A percentile compares a stretch with the other conserved stretches of the same genome.
Evolutionary conservation across 1,140 invertebrate genomes (phyloP).

Genomic region (Drosophila sturtevanti): DNA sequence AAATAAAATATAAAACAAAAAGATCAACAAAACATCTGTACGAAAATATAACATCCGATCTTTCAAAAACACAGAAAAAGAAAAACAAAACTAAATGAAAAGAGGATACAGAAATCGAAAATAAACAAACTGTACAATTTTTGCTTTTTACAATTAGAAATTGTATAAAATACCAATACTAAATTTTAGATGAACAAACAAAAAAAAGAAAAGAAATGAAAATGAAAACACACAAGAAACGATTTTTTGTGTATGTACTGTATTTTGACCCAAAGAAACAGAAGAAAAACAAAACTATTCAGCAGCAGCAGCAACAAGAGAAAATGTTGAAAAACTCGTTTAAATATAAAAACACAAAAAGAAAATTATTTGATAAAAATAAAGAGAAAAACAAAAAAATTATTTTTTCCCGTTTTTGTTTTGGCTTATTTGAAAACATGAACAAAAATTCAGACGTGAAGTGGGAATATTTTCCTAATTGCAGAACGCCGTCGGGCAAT

Average conservation of each 20-base stretch:
- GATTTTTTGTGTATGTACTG: constrained; percentile 72
- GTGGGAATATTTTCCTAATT: no score
- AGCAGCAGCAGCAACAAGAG: constrained; percentile 35
- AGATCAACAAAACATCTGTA: constrained; percentile 18
- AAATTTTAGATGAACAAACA: constrained; percentile 48
- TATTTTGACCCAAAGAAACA: constrained; percentile 77
- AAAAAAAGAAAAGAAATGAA: constrained; percentile 1
- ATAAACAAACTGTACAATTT: constrained; percentile 62
- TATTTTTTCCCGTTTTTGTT: no score
- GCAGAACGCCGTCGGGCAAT: no score
- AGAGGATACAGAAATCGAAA: constrained; percentile 37
- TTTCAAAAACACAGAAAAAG: constrained; percentile 24
- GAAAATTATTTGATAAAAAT: constrained; percentile 75
- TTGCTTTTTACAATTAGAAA: constrained; percentile 73
- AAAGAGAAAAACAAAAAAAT: constrained; percentile 51
- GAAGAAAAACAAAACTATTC: constrained; percentile 46
- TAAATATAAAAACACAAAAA: constrained; percentile 55
- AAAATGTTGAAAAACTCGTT: constrained; percentile 69
- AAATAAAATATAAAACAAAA: constrained; percentile 12
- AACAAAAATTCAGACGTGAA: no score
- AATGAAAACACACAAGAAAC: constrained; percentile 29
- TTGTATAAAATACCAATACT: constrained; percentile 62
- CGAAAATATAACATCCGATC: constrained; percentile 21
- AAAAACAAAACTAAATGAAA: constrained; percentile 2
- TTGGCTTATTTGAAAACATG: neutral